These are phyloP conservation scores for Pardosa pseudoannulata DNA, from an alignment of 2,888 invertebrate species.

Conservation along the genomic window DNA sequence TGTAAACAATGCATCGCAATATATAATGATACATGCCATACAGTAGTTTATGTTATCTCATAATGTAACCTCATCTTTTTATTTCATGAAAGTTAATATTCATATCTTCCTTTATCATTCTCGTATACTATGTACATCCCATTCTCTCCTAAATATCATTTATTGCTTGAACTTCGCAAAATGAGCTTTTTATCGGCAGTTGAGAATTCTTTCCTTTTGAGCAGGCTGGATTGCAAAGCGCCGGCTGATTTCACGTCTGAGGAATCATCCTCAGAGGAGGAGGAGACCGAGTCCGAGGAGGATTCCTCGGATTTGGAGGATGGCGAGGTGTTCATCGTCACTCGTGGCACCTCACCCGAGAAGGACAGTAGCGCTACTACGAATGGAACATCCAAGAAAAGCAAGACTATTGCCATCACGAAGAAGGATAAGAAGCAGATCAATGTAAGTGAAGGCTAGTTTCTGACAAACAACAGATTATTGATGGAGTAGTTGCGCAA, in stretches of 20 bases:
- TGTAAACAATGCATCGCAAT: too few relatives aligned
- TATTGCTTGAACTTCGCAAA: too few relatives aligned
- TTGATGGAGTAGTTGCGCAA: too few relatives aligned
- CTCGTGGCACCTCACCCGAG: slow-evolving; percentile 68
- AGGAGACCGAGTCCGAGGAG: slow-evolving; percentile 48
- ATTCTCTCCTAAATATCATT: too few relatives aligned
- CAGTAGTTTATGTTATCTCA: too few relatives aligned
- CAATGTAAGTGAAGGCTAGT: slow-evolving; percentile 32
- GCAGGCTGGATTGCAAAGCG: slow-evolving; percentile 55
- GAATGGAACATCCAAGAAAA: slow-evolving; percentile 37
- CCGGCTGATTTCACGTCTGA: slow-evolving; percentile 73
- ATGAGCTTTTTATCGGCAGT: too few relatives aligned
- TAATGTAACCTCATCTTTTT: too few relatives aligned
- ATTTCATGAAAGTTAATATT: too few relatives aligned
- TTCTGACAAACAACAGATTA: too few relatives aligned
- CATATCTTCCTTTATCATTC: too few relatives aligned
- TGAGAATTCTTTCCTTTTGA: background rate
- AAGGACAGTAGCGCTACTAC: slow-evolving; percentile 12
- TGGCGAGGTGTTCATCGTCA: slow-evolving; percentile 36
- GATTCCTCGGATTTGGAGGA: slow-evolving; percentile 42
- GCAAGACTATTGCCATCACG: slow-evolving; percentile 17
- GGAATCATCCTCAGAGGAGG: slow-evolving; percentile 45
- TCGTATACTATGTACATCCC: too few relatives aligned
- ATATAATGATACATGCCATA: too few relatives aligned
- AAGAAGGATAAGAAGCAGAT: slow-evolving; percentile 42